Base-by-base conservation (phyloP, 1,140 invertebrate species). In the Drosophila asahinai region DNA sequence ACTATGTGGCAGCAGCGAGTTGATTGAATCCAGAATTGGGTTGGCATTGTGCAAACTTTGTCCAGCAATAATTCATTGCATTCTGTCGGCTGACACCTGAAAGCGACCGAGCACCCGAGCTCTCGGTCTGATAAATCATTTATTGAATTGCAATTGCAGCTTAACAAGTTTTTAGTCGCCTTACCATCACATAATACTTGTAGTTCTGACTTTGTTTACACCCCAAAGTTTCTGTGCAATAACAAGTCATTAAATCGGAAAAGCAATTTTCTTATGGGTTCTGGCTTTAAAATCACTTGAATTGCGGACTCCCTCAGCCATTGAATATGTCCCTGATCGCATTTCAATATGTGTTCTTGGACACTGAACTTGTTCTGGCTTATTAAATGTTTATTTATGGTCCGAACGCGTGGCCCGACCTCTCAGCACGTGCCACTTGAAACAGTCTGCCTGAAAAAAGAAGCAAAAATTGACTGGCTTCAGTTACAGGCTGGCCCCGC, bases 311-410 rank as follows among this genome's bases (percentile, higher is more conserved):
- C 19, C 12, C 36, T 17, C 40, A 33, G 30, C 3, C 70, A 43
- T 61, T 73, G 72, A 15, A 61, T 52, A 42, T 33, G 47, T 25
- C 40, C 22, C 42, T 22, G 71, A 73, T 73, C 30, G 52, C 47
- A 73, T 73, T 73, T 51, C 65, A 70, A 71, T 70, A 19, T 70
- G 36, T 51, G 42, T 19, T 71, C 38, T 55, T 38, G 67, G 67
- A 71, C 51, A n/a, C 52, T 22, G 52, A 38, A 73, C 70, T 63
- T 60, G 42, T 74, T 51, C 72, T 55, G 77, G 64, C 77, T 83
- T 86, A 89, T 83, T 89, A 80, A 83, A 86, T 83, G 66, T 67
- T 67, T 86, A 83, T 86, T 86, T 89, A 89, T 71, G 72, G 52
- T 49, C 49, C 15, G 43, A 40, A 40, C 62, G 83, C 80, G 83